A percentile compares a stretch with the other conserved stretches of the same genome.
phyloP scores from a whole-genome alignment of 2,797 vertebrate species.

The Rhincodon typus region DNA sequence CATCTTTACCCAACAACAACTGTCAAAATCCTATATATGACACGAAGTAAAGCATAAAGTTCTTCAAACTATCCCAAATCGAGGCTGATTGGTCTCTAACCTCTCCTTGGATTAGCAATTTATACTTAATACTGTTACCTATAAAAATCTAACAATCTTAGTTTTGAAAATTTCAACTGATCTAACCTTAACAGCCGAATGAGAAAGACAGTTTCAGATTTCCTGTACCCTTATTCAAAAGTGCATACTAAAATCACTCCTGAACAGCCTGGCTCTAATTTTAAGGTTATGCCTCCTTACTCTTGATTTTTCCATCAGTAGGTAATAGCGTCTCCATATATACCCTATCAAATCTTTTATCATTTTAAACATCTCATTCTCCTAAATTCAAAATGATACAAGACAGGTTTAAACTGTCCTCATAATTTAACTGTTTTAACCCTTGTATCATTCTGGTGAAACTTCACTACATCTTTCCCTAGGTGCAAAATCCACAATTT shows the following conservation, averaged over 20 bases:
- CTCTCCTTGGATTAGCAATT: neutral
- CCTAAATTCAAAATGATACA: neutral
- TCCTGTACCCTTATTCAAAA: neutral
- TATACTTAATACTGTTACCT: neutral
- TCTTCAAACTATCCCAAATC: neutral
- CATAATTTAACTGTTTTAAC: neutral
- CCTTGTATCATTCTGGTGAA: neutral
- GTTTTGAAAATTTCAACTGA: neutral
- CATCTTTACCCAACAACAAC: neutral
- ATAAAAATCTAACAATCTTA: neutral
- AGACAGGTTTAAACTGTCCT: neutral
- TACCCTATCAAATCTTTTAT: neutral
- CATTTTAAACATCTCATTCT: neutral
- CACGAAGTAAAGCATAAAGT: neutral
- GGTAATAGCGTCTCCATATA: neutral
- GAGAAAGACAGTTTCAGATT: neutral
- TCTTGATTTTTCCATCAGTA: neutral
- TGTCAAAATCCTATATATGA: neutral
- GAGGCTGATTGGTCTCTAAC: neutral
- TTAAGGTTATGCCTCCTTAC: neutral
- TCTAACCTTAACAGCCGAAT: neutral
- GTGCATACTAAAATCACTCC: too few species aligned
- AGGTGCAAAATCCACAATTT: neutral
- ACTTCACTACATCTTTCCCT: neutral
- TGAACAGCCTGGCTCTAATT: neutral